A percentile compares a stretch with the other conserved stretches of the same genome.
These are phyloP conservation scores for Callosobruchus maculatus DNA, from an alignment of 2,888 invertebrate genomes.

Conservation along the genomic window DNA sequence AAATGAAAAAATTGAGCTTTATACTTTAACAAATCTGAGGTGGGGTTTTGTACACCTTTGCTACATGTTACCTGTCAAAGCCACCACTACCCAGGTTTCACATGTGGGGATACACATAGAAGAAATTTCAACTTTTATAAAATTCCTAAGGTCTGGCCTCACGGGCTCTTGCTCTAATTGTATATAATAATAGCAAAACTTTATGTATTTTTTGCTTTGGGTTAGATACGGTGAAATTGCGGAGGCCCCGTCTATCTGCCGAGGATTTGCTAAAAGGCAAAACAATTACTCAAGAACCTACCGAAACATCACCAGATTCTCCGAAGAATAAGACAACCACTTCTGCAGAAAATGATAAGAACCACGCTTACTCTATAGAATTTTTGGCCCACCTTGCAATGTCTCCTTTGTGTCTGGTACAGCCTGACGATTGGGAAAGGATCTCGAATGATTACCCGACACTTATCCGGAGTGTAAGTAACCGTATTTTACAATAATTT, in stretches of 20 bases:
- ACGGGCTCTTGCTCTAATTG: no score
- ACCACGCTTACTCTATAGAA: slow-evolving; percentile 45
- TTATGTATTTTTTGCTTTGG: background rate
- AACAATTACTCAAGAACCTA: slow-evolving; percentile 18
- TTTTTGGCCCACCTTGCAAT: slow-evolving; percentile 54
- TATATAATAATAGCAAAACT: no score
- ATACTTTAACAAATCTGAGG: no score
- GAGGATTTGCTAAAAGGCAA: slow-evolving; percentile 43
- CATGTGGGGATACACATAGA: no score
- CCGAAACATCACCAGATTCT: background rate
- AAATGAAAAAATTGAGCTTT: no score
- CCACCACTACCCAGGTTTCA: no score
- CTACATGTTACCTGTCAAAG: no score
- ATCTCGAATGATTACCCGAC: slow-evolving; percentile 53
- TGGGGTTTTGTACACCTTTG: no score
- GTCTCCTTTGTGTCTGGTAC: slow-evolving; percentile 53
- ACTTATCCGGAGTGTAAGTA: slow-evolving; percentile 45
- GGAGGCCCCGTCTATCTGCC: slow-evolving; percentile 41
- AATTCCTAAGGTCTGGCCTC: no score
- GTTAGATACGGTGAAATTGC: slow-evolving; percentile 31
- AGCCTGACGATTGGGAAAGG: slow-evolving; percentile 54
- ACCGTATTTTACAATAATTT: no score
- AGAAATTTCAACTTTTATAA: no score
- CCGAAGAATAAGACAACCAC: background rate
- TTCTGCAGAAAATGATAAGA: slow-evolving; percentile 11